Conservation (phyloP, 2,797 vertebrate species). For the Myotis vivesi region DNA sequence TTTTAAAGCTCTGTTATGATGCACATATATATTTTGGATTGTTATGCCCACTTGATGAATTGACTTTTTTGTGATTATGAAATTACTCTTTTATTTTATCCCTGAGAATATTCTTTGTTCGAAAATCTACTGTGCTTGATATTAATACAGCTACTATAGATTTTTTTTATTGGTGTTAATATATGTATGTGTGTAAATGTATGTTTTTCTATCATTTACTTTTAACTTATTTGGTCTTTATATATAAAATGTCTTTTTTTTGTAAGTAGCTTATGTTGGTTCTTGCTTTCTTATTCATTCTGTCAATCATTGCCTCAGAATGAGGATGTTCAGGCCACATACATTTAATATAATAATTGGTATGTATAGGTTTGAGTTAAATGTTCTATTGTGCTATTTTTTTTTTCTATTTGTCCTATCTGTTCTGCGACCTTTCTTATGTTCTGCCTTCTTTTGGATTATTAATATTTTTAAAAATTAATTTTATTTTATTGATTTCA, state of each 20-base stretch:
- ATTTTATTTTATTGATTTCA: too few species aligned
- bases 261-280: background rate
- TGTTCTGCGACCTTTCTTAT: background rate
- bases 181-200: background rate
- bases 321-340: background rate
- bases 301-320: background rate
- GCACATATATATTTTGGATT: background rate
- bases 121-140: background rate
- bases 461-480: too few species aligned
- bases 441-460: background rate
- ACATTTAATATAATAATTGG: background rate
- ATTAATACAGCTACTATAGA: background rate
- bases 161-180: constrained; percentile 27
- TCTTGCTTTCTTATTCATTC: background rate
- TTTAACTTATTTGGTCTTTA: background rate
- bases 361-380: constrained; percentile 7
- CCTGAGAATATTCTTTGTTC: constrained; percentile 6
- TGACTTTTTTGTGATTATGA: background rate
- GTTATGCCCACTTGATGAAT: background rate
- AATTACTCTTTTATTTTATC: background rate
- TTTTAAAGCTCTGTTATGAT: constrained; percentile 2
- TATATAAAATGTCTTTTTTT: background rate
- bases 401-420: background rate
- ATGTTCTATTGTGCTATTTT: background rate
- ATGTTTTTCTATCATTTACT: background rate